Base-by-base conservation (phyloP, 2,113 vertebrate genomes). In the Onychorhynchus coronatus region DNA sequence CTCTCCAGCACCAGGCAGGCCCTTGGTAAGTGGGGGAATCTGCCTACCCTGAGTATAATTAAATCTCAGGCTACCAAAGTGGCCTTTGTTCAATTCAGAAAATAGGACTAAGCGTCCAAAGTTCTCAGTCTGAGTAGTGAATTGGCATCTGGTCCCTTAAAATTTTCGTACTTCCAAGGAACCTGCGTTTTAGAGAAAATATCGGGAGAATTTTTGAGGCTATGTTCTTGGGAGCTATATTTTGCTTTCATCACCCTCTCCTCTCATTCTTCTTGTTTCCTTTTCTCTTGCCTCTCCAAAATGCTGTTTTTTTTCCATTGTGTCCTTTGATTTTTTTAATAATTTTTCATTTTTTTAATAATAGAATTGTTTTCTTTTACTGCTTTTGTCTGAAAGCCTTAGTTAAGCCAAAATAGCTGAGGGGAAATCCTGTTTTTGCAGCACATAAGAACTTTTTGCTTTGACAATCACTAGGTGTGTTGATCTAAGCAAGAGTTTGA, bases 401-500 rank as follows among this genome's bases (percentile, higher is more conserved):
- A 85, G 39, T 79, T 85, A 68, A 79, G 9, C 78, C 44, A 95
- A 68, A 96, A 73, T 44, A 91, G 76, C 78, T 42, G 62, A 84
- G 23, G 8, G 65, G 86, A 95, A 93, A 92, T 95, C 89, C 68
- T 83, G 22, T 7, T 70, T 72, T 91, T 85, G 58, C 37, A 82
- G 47, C 52, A 62, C 50, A 20, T n/a, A 76, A 58, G 41, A 79
- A 50, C 1, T 8, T 67, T 63, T 79, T 65, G 88, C 89, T 97
- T 96, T 95, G 90, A 97, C 74, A 94, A 7, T 55, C 68, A 39
- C 67, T 91, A 91, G 58, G 55, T 84, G 49, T 92, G 53, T 94
- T 92, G 91, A 79, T 93, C 68, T 94, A 87, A 96, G 91, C 67
- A 94, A 63, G 52, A 74, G 78, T 88, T 74, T 91, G 84, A 89